Percentiles rank a stretch among this genome's conserved stretches.
Conservation (phyloP, 2,113 vertebrate species). For the Odontesthes bonariensis region DNA sequence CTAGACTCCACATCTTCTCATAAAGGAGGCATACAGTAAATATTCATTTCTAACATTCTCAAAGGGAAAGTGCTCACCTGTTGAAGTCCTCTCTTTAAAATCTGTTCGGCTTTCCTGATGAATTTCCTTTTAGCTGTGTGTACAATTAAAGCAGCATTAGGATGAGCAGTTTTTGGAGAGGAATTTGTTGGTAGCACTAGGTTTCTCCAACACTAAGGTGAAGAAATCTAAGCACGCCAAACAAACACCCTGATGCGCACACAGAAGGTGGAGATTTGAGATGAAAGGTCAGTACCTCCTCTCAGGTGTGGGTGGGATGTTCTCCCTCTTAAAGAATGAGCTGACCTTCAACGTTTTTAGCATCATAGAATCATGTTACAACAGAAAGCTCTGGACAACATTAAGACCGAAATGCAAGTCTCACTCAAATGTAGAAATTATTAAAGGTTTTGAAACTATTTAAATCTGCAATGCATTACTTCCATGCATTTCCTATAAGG, state of each 20-base stretch:
- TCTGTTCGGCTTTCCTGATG: background rate
- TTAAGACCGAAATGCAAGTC: background rate
- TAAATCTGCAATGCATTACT: background rate
- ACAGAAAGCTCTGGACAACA: slow-evolving; percentile 10
- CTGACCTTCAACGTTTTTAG: slow-evolving; percentile 57
- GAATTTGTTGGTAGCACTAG: slow-evolving; percentile 18
- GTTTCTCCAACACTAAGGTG: slow-evolving; percentile 27
- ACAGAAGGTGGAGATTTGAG: slow-evolving; percentile 46
- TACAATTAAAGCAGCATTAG: slow-evolving; percentile 10
- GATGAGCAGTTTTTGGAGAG: background rate
- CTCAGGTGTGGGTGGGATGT: slow-evolving; percentile 47
- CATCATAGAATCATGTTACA: slow-evolving; percentile 40
- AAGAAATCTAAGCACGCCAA: slow-evolving; percentile 30
- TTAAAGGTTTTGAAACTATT: background rate
- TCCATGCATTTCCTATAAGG: background rate
- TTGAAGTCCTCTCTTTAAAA: slow-evolving; percentile 40
- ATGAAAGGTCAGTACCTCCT: slow-evolving; percentile 59
- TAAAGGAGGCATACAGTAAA: background rate
- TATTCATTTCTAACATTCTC: background rate
- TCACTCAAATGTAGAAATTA: background rate
- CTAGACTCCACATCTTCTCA: too few species aligned
- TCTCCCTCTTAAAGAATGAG: slow-evolving; percentile 49
- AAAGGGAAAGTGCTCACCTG: slow-evolving; percentile 58
- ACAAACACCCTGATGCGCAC: slow-evolving; percentile 25
- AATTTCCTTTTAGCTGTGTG: slow-evolving; percentile 11